A percentile compares a stretch with the other conserved stretches of the same genome.
These are phyloP conservation scores for Pygocentrus nattereri DNA, from an alignment of 2,797 vertebrate species.

Conservation along the genomic window DNA sequence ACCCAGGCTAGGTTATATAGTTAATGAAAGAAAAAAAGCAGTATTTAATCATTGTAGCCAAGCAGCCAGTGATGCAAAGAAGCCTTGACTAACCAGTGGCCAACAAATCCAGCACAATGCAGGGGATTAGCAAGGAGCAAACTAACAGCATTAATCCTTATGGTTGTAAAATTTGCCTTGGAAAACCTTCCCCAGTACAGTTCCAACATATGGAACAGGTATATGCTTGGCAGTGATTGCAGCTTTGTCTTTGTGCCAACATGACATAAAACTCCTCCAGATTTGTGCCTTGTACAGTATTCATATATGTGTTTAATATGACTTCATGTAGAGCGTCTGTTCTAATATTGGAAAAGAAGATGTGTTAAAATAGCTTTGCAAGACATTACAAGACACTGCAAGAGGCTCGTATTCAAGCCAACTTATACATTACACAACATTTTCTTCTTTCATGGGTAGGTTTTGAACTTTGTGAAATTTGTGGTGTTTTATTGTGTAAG, in stretches of 20 bases:
- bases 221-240: conserved; percentile 35
- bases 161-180: conserved; percentile 34
- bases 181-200: conserved; percentile 4
- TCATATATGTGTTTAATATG: conserved; percentile 31
- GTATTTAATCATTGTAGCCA: not conserved
- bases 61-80: not conserved
- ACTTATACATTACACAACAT: no score
- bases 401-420: no score
- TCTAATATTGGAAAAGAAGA: conserved; percentile 23
- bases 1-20: no score
- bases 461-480: no score
- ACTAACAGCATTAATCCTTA: conserved; percentile 4
- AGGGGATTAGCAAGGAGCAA: conserved; percentile 20
- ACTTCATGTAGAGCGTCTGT: conserved; percentile 36
- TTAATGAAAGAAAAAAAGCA: no score
- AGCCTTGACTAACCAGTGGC: not conserved
- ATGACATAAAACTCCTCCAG: conserved; percentile 30
- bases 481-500: no score
- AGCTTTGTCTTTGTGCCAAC: conserved; percentile 32
- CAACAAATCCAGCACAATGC: not conserved
- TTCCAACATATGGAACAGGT: conserved; percentile 24
- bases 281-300: conserved; percentile 25
- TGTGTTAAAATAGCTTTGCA: not conserved
- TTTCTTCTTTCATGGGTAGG: no score
- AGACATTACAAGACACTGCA: no score